These are phyloP conservation scores for Elysia crispata DNA, from an alignment of 2,888 invertebrate genomes.

Conservation along the genomic window DNA sequence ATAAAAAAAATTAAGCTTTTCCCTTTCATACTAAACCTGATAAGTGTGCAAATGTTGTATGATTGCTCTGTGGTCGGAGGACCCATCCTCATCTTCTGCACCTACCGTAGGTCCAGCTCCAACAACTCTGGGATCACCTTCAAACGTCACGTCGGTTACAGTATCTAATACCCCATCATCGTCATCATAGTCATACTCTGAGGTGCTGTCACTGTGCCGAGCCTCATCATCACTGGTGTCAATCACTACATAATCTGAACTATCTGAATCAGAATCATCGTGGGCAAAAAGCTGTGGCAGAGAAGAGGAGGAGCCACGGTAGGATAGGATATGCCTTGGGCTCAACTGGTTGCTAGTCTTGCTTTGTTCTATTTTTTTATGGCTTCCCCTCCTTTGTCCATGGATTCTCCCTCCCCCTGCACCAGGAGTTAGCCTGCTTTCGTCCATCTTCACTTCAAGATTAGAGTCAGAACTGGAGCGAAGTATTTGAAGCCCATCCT, in stretches of 20 bases:
- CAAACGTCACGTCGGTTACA: neutral
- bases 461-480: constrained; percentile 38
- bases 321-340: constrained; percentile 40
- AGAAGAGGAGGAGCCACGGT: constrained; percentile 35
- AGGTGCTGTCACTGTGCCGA: constrained; percentile 19
- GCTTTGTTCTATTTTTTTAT: too few relatives aligned
- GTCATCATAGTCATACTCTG: neutral
- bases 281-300: constrained; percentile 2
- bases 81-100: neutral
- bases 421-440: neutral
- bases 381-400: too few relatives aligned
- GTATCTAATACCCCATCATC: neutral
- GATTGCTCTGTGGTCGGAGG: constrained; percentile 15
- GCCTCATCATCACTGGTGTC: constrained; percentile 40
- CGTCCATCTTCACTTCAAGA: constrained; percentile 32
- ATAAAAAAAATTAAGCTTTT: neutral
- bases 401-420: too few relatives aligned
- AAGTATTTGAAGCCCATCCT: neutral
- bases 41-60: constrained; percentile 29
- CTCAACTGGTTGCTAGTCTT: neutral
- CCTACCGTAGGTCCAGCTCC: neutral
- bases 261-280: constrained; percentile 35
- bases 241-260: constrained; percentile 32
- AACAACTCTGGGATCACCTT: neutral
- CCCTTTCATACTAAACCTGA: constrained; percentile 2